Evolutionary conservation across 2,888 invertebrate genomes (phyloP), one percentile per base, ranked within the genome.

Genomic region (Orthonevra nobilis): DNA sequence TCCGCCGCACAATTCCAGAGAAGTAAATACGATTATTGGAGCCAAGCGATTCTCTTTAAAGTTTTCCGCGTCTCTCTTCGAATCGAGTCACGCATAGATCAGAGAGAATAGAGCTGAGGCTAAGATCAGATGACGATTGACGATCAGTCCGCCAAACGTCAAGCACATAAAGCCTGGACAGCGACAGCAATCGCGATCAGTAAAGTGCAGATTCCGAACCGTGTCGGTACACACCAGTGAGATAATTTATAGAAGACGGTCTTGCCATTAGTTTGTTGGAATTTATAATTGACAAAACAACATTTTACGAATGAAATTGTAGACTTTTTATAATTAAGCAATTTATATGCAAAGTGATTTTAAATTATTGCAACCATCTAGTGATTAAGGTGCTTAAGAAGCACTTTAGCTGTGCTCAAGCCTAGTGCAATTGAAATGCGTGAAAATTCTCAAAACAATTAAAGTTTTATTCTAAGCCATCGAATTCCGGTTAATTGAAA

Each of bases 121-220:
- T 14, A n/a, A 32, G n/a, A 48, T 60, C 44, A 60, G 36, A 17
- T 5, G 23, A 23, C 23, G 23, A 23, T n/a, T 26, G 23, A 68
- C 58, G 50, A 73, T 50, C 42, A 28, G 66, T 77, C 58, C 46
- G 34, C 72, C 72, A 66, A 77, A 60, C 40, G 14, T 38, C 28
- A 12, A 40, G 17, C 54, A 48, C 77, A 72, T 77, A 79, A 79
- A 79, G 42, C 66, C 52, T 6, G 63, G 50, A 32, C 52, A 60
- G 23, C 28, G 17, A 26, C 60, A 26, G 23, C 54, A 34, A 50
- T 14, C 14, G n/a, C 73, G 68, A 68, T 73, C 73, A 79, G 79
- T 79, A 50, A 61, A 79, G 44, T 66, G 38, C 56, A 66, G 52
- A 60, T 66, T 66, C 48, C 56, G 61, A 61, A 48, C 61, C 48